Base-by-base conservation (phyloP, 1,140 invertebrate species). In the Drosophila navojoa region DNA sequence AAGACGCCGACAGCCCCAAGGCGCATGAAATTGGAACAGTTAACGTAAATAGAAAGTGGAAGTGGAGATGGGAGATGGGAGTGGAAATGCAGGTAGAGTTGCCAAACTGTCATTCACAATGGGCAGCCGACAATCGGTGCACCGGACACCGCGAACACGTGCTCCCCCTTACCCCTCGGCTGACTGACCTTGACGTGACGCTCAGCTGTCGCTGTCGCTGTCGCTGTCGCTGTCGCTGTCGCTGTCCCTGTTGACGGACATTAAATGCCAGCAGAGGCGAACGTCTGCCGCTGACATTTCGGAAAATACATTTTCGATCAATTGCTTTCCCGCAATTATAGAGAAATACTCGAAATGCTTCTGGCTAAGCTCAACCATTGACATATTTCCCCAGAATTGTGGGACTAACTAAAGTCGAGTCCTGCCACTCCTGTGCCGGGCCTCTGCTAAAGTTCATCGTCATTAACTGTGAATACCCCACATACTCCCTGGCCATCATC, bases 231-330 rank as follows among this genome's bases (percentile, higher is more conserved):
- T 2, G 19, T 19, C 19, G 19, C 19, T 19, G 19, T 19, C 19
- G 53, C 72, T 74, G 67, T 70, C 72, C 49, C 59, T 71, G 27
- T 29, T 67, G 63, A 59, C 67, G 63, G 67, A 47, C 72, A 70
- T 54, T 63, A 74, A 74, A 77, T 70, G 71, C 71, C 59, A 73
- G 29, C 63, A 72, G 60, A 59, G 16, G 19, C 13, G 16, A 10
- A 40, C 35, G 32, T 53, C 27, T 52, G 50, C 50, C 6, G 27
- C 27, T 52, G 47, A 49, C 47, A 49, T 49, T 49, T 49, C 15
- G 10, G 47, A 11, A 13, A 49, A 49, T 49, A 11, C n/a, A 13
- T 49, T 49, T 49, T 11, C 19, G 22, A 5, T 49, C 19, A 25
- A 49, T 22, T 47, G 45, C 19, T 19, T 10, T 11, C 4, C 19